Evolutionary conservation across 2,113 vertebrate species (phyloP).

Genomic region (Lipotes vexillifer): DNA sequence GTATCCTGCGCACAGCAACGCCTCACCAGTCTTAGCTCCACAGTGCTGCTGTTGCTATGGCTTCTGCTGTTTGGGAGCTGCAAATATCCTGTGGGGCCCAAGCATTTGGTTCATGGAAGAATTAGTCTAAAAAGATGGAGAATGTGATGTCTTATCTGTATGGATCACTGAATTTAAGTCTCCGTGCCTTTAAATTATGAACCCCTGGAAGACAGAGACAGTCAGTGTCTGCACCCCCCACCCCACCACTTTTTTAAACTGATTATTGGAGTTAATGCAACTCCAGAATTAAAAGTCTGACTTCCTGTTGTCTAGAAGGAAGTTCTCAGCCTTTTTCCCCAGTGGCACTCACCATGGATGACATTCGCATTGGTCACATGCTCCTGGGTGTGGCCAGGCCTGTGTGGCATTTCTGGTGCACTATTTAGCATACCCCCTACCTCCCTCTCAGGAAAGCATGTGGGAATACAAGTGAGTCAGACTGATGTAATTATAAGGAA

Average conservation of each 20-base stretch:
- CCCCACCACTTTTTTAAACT: not conserved
- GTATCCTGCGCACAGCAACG: rapidly evolving
- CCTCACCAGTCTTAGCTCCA: too few species aligned
- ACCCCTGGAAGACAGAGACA: not conserved
- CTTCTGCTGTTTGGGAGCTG: rapidly evolving
- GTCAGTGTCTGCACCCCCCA: too few species aligned
- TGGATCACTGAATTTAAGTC: not conserved
- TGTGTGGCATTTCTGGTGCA: not conserved
- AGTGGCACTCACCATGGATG: rapidly evolving
- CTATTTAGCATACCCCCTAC: not conserved
- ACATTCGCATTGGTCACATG: not conserved
- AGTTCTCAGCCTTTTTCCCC: not conserved
- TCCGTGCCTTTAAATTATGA: not conserved
- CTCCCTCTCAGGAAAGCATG: not conserved
- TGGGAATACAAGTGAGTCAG: not conserved
- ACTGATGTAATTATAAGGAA: not conserved
- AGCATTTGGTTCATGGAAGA: not conserved
- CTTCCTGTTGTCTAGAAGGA: not conserved
- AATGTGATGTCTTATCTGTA: not conserved
- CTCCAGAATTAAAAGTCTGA: not conserved
- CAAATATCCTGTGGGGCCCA: not conserved
- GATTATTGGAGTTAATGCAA: not conserved
- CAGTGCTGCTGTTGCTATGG: rapidly evolving
- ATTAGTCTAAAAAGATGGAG: not conserved
- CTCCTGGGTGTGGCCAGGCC: not conserved